A percentile compares a stretch with the other conserved stretches of the same genome.
These are phyloP conservation scores for Drosophila lini DNA, from an alignment of 1,140 invertebrate genomes.

Conservation along the genomic window DNA sequence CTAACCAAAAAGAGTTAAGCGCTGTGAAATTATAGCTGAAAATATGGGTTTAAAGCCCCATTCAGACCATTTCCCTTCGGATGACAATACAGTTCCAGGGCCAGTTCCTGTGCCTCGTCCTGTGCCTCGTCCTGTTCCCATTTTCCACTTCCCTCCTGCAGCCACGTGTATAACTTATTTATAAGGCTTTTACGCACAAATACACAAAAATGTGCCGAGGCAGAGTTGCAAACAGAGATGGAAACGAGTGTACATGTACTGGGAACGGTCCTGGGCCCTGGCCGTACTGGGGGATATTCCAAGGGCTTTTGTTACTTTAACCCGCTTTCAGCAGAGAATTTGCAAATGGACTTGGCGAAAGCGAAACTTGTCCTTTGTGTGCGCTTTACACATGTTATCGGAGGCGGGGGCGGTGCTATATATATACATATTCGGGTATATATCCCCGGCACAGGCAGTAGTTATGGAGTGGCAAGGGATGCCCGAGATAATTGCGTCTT, in stretches of 20 bases:
- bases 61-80: constrained; percentile 25
- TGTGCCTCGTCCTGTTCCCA: constrained; percentile 28
- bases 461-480: constrained; percentile 32
- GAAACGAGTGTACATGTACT: constrained; percentile 12
- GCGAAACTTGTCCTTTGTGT: constrained; percentile 78
- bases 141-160: constrained; percentile 20
- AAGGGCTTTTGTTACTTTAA: constrained; percentile 62
- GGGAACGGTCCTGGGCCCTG: neutral
- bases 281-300: constrained; percentile 24
- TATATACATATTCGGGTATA: neutral
- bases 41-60: constrained; percentile 42
- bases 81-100: constrained; percentile 44
- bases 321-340: constrained; percentile 74
- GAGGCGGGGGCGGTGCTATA: neutral
- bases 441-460: constrained; percentile 17
- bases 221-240: constrained; percentile 29
- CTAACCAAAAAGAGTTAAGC: constrained; percentile 39
- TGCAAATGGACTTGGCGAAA: constrained; percentile 74
- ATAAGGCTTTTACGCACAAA: constrained; percentile 81
- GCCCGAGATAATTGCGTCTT: constrained; percentile 67
- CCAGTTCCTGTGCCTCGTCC: constrained; percentile 30
- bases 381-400: constrained; percentile 71
- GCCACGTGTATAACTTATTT: constrained; percentile 78
- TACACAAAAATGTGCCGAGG: constrained; percentile 56
- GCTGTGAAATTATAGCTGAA: constrained; percentile 39